Evolutionary conservation across 2,797 vertebrate genomes (phyloP).

Genomic region (Scarus forsteni): DNA sequence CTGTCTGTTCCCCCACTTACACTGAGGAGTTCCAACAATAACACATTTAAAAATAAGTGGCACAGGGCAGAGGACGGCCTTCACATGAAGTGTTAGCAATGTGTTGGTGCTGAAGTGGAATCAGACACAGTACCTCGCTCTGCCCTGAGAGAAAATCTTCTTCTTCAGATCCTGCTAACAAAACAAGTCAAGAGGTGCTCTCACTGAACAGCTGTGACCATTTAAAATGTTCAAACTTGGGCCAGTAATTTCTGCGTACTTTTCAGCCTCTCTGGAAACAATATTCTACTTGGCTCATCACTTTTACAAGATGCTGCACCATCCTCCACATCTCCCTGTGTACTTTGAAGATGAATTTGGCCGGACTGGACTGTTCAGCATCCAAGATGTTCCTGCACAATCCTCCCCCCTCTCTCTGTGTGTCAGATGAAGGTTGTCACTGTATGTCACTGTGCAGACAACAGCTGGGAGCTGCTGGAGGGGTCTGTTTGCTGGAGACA

Average conservation of each 20-base stretch:
- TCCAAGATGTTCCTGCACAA: constrained; percentile 23
- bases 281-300: constrained; percentile 26
- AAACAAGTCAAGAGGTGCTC: constrained; percentile 51
- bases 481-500: not conserved
- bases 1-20: not conserved
- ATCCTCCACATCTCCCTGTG: constrained; percentile 37
- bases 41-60: not conserved
- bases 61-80: constrained; percentile 36
- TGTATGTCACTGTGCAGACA: not conserved
- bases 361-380: constrained; percentile 30
- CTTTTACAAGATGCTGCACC: constrained; percentile 45
- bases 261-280: not conserved
- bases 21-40: not conserved
- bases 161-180: constrained; percentile 36
- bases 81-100: constrained; percentile 42
- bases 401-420: not conserved
- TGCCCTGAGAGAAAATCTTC: constrained; percentile 50
- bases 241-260: not conserved
- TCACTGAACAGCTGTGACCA: constrained; percentile 54
- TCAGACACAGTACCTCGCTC: constrained; percentile 49
- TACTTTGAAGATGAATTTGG: constrained; percentile 41
- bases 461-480: not conserved
- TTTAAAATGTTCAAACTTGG: constrained; percentile 31
- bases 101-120: constrained; percentile 50
- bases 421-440: not conserved